These are phyloP conservation scores for Ochotona princeps DNA, from an alignment of 2,113 vertebrate genomes.

Conservation along the genomic window DNA sequence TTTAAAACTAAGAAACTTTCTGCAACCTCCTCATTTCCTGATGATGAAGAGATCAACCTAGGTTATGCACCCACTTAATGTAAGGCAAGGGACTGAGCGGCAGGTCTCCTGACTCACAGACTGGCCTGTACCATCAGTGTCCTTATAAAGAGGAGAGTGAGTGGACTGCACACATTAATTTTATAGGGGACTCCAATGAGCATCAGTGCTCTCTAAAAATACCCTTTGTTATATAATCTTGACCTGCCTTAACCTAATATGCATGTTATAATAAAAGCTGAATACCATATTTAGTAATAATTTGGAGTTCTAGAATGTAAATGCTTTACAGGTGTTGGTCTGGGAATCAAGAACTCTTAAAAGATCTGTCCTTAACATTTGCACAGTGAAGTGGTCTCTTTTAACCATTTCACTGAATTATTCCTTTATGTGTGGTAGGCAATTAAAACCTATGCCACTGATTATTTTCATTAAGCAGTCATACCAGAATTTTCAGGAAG, in stretches of 20 bases:
- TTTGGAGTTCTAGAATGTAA: constrained; percentile 39
- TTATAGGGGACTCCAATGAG: not conserved
- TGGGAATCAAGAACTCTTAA: not conserved
- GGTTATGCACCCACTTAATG: not conserved
- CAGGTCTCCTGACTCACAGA: not conserved
- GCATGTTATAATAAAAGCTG: not conserved
- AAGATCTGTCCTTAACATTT: not conserved
- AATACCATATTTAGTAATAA: not conserved
- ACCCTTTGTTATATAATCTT: not conserved
- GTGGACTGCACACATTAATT: not conserved
- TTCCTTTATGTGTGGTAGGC: not conserved
- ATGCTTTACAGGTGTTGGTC: not conserved
- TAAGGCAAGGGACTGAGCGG: not conserved
- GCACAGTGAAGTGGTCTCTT: not conserved
- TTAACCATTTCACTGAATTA: not conserved
- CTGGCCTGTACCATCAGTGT: not conserved
- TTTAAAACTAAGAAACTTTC: not conserved
- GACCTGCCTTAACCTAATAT: not conserved
- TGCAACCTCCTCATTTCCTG: not conserved
- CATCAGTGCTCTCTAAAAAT: not conserved
- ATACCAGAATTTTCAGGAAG: not conserved
- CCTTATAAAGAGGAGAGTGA: not conserved
- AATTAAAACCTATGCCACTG: not conserved
- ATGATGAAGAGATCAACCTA: not conserved
- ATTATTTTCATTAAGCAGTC: not conserved